Evolutionary conservation across 1,140 invertebrate genomes (phyloP), one percentile per base, ranked within the genome.

Genomic region (Euwallacea similis): DNA sequence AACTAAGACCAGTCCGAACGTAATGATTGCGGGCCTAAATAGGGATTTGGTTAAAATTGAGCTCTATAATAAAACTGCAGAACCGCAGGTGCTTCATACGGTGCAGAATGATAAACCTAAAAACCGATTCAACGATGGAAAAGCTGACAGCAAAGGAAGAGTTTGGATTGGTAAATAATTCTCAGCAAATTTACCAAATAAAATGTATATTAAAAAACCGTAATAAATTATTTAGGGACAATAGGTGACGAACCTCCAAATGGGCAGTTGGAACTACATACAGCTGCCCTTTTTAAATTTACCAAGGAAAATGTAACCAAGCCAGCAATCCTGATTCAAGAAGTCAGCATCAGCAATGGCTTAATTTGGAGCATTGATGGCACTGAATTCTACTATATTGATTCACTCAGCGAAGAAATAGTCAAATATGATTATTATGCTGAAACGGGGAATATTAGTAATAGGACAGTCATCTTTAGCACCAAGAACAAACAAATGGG

Each of bases 61-160:
- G 67, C 94, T 92, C 91, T 83, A 83, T 8, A 80, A 83, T 2
- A 81, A 86, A 16, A 74, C 76, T 0, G 82, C 85, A 2, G 82
- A 81, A 33, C 83, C 86, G 2, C 71, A 85, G 7, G 80, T 86
- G 58, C 72, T 85, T 11, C 83, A 84, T 0, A 86, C 87, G 54
- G 87, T 94, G 0, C 90, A 93, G 55, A 71, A 78, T 0, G 82
- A 87, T 42, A 79, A 82, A 59, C 78, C 81, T 0, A 82, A 80
- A 1, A 94, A 90, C 75, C 85, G 92, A 74, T 88, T 93, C 73
- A 96, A 96, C 77, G 94, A 96, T 81, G 95, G 89, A 11, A 97
- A 96, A 83, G 90, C 89, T 69, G 94, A 97, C 81, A 86, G 87
- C 0, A 80, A 79, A 11, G 94, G 94, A 42, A 82, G 93, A 55